Conservation (phyloP, 2,888 invertebrate genomes). For the Erebia ligea region DNA sequence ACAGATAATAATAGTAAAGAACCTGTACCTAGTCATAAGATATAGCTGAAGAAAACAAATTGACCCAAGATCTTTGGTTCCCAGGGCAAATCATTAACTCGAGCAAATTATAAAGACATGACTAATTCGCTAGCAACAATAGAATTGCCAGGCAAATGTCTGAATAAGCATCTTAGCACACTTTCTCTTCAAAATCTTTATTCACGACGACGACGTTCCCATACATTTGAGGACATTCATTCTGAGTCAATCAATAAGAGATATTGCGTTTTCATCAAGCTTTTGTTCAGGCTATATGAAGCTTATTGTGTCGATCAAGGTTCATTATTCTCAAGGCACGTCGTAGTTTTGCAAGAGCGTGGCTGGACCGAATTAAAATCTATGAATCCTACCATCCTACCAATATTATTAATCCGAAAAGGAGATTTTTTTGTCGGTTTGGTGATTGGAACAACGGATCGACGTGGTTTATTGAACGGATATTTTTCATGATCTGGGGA, state of each 20-base stretch:
- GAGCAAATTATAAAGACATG: conserved; percentile 34
- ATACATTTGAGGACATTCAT: conserved; percentile 28
- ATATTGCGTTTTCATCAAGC: conserved; percentile 20
- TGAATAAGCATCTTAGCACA: conserved; percentile 33
- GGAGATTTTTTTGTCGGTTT: too few species aligned
- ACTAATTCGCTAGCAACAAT: conserved; percentile 38
- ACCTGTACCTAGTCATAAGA: neutral
- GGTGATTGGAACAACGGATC: too few species aligned
- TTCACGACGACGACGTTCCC: conserved; percentile 26
- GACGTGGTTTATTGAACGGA: too few species aligned
- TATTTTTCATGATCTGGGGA: too few species aligned
- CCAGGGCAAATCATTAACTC: conserved; percentile 25
- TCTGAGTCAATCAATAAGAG: conserved; percentile 23
- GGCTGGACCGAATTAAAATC: neutral
- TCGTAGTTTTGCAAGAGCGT: neutral
- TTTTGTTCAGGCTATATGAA: conserved; percentile 15
- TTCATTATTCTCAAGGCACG: conserved; percentile 1
- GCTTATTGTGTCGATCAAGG: conserved; percentile 3
- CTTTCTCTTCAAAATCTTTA: conserved; percentile 37
- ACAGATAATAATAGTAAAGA: neutral
- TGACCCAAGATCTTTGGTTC: conserved; percentile 12
- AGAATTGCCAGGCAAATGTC: conserved; percentile 34
- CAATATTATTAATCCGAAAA: too few species aligned
- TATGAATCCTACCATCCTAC: too few species aligned
- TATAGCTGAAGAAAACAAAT: neutral